Percentiles rank a stretch among this genome's conserved stretches.
These are phyloP conservation scores for Bombus cullumanus DNA, from an alignment of 1,140 invertebrate genomes.

Conservation along the genomic window DNA sequence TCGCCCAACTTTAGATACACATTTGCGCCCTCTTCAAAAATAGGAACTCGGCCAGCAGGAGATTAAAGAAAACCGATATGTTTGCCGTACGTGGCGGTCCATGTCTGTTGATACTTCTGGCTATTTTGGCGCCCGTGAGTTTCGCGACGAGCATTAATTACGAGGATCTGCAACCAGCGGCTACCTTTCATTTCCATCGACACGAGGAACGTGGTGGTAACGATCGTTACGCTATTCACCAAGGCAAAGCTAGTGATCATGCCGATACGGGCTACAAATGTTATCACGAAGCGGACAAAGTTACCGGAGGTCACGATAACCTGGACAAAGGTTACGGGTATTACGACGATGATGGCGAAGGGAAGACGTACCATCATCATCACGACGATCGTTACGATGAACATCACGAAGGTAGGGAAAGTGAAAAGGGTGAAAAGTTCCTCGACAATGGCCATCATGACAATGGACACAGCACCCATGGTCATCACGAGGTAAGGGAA, in stretches of 20 bases:
- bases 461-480: slow-evolving; percentile 87
- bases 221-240: slow-evolving; percentile 84
- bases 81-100: slow-evolving; percentile 28
- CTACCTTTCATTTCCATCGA: slow-evolving; percentile 79
- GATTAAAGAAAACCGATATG: slow-evolving; percentile 41
- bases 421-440: slow-evolving; percentile 86
- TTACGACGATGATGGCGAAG: slow-evolving; percentile 85
- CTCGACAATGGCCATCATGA: slow-evolving; percentile 86
- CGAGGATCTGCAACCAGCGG: slow-evolving; percentile 45
- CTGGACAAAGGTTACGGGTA: slow-evolving; percentile 85
- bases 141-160: slow-evolving; percentile 50
- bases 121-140: slow-evolving; percentile 23
- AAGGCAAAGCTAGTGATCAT: slow-evolving; percentile 73
- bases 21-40: background rate
- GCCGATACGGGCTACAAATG: slow-evolving; percentile 84
- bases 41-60: background rate
- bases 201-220: slow-evolving; percentile 84
- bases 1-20: background rate
- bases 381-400: slow-evolving; percentile 86
- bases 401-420: slow-evolving; percentile 85
- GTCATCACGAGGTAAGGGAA: slow-evolving; percentile 87
- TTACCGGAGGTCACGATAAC: slow-evolving; percentile 85
- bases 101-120: slow-evolving; percentile 1
- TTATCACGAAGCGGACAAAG: slow-evolving; percentile 85
- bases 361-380: slow-evolving; percentile 85